Base-by-base conservation (phyloP, 2,888 invertebrate species). In the Catocala nupta region DNA sequence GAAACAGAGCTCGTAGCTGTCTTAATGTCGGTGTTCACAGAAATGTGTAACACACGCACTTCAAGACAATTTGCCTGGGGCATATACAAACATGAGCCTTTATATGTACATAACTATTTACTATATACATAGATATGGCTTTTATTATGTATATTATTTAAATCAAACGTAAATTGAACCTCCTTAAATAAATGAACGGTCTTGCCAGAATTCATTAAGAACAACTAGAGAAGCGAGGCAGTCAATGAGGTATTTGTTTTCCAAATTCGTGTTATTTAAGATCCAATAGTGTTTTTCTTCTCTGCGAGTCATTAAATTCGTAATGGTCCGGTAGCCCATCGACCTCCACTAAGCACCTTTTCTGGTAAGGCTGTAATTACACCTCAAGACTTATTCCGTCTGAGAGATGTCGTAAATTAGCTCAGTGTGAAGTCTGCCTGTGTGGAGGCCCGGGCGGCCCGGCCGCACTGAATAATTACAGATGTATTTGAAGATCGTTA, bases 381-480 rank as follows among this genome's bases (percentile, higher is more conserved):
- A 53, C 60, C 48, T 36, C 51, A 54, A 56, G 47, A 65, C 51
- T 50, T 62, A 50, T 63, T 48, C 42, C 47, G 25, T 36, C 5
- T 10, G 43, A 39, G 62, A 25, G 47, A 12, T 49, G 47, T 54
- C 39, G 63, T 60, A 55, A 66, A 63, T 71, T 45, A 64, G 56
- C 11, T 13, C 12, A 36, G 59, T 42, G 12, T 25, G 45, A 13
- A 39, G 36, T 9, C 36, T 39, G 36, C 36, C 36, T 39, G 25
- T 39, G 36, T 2, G 8, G 36, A 16, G 12, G 51, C 36, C 45
- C 33, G 7, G 13, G 34, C 12, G 55, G 55, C 53, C 25, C 44
- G 16, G 11, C 7, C 59, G 44, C 65, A 52, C 7, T 62, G 44
- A 68, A 52, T 65, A 55, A 65, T 56, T 54, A 42, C 59, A 42